Evolutionary conservation across 1,140 invertebrate genomes (phyloP), one percentile per base, ranked within the genome.

Genomic region (Drosophila lacertosa): DNA sequence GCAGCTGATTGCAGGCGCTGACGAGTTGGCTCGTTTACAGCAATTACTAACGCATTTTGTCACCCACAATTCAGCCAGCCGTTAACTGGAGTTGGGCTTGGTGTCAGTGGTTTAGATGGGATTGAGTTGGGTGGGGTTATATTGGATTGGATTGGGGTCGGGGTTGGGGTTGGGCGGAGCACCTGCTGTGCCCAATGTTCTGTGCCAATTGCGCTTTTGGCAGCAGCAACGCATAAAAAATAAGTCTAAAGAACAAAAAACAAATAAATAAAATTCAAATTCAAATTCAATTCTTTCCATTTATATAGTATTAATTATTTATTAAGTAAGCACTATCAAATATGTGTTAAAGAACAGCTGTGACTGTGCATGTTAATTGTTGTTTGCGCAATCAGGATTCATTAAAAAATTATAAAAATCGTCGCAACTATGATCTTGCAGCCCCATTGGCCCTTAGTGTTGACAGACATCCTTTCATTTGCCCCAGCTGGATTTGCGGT

Each of bases 11-110:
- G 73, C 54, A 37, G 33, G 32, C 62, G 54, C 26, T 44, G 24
- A 65, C 65, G 71, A 53, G 51, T 18, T 64, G 58, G 58, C 51
- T 65, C 76, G 54, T 75, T 83, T 68, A 70, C 75, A 83, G 58
- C 79, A 83, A 83, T 83, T 83, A 83, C 75, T 59, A 65, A 75
- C 53, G 75, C 66, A 78, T 83, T 83, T 83, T 78, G 74, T 82
- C 79, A 82, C 79, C 70, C 71, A 65, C 53, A 70, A 55, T 16
- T 16, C 4, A 47, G 6, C 24, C 11, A 42, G n/a, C n/a, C n/a
- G n/a, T n/a, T n/a, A n/a, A n/a, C n/a, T n/a, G n/a, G n/a, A n/a
- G n/a, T n/a, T n/a, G n/a, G n/a, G n/a, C n/a, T n/a, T n/a, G n/a
- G n/a, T n/a, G n/a, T n/a, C n/a, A n/a, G n/a, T n/a, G n/a, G n/a